Conservation (phyloP, 2,888 invertebrate genomes). For the Slavum lentiscoides region DNA sequence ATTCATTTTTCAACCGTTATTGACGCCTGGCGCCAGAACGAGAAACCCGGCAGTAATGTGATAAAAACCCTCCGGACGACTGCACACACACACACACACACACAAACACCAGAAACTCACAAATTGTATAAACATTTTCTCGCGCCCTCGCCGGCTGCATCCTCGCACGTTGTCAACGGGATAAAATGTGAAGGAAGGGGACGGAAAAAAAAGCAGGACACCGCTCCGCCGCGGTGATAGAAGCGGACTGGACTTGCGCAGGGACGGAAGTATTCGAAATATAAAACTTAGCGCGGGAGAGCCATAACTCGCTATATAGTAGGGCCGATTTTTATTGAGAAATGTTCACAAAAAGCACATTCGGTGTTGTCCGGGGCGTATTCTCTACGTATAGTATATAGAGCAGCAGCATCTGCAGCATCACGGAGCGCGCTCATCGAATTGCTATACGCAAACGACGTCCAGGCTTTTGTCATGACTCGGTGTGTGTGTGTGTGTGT, state of each 20-base stretch:
- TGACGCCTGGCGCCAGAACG: constrained; percentile 53
- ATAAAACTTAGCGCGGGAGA: constrained; percentile 32
- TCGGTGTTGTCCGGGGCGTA: neutral
- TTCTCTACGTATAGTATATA: no score
- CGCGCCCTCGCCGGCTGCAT: neutral
- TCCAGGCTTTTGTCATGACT: no score
- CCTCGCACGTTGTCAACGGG: constrained; percentile 17
- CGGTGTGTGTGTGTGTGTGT: neutral
- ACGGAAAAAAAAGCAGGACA: constrained; percentile 12
- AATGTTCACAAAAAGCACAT: constrained; percentile 37
- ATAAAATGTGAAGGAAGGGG: no score
- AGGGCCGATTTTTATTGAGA: constrained; percentile 48
- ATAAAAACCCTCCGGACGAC: constrained; percentile 52
- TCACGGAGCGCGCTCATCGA: no score
- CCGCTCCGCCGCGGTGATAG: no score
- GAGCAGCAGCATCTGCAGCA: no score
- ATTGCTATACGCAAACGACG: no score
- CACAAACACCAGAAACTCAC: constrained; percentile 15
- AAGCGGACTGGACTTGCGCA: no score
- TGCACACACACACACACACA: no score
- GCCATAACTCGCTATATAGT: constrained; percentile 42
- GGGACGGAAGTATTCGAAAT: neutral
- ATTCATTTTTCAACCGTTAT: constrained; percentile 52
- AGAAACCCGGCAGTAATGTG: constrained; percentile 32
- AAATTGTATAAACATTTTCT: constrained; percentile 53